Evolutionary conservation across 2,888 invertebrate genomes (phyloP).

Genomic region (Homarus gammarus): DNA sequence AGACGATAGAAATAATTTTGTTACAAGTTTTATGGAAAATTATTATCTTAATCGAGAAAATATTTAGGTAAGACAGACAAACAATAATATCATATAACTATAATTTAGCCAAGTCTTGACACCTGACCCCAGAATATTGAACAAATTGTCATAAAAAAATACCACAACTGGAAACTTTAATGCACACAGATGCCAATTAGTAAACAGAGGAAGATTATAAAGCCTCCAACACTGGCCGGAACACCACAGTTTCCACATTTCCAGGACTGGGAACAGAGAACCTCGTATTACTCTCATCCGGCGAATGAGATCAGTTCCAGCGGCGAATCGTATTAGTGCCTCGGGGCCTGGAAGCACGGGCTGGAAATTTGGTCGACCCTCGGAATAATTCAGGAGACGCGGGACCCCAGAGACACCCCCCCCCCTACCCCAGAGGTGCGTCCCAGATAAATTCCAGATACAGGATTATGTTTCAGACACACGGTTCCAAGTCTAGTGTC

Average conservation of each 20-base stretch:
- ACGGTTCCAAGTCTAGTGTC: not conserved
- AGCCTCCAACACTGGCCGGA: not conserved
- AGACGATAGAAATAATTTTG: no score
- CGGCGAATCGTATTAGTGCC: slow-evolving; percentile 41
- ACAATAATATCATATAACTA: no score
- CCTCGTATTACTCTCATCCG: slow-evolving; percentile 31
- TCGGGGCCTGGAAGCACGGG: slow-evolving; percentile 30
- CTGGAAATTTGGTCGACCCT: slow-evolving; percentile 41
- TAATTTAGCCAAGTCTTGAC: no score
- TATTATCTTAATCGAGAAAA: no score
- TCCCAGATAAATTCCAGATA: not conserved
- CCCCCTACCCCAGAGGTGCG: not conserved
- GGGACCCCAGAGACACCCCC: not conserved
- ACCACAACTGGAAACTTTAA: not conserved
- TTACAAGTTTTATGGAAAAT: no score
- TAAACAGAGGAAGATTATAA: not conserved
- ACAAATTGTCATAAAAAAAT: no score
- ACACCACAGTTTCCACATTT: slow-evolving; percentile 1
- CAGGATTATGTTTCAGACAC: not conserved
- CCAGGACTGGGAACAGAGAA: slow-evolving; percentile 32
- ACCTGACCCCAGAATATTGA: no score
- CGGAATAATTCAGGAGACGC: slow-evolving; percentile 35
- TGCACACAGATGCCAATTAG: not conserved
- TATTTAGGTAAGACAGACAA: no score
- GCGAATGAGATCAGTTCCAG: slow-evolving; percentile 53